Conservation (phyloP, 2,113 vertebrate species). For the Cyphomyrus discorhynchus region DNA sequence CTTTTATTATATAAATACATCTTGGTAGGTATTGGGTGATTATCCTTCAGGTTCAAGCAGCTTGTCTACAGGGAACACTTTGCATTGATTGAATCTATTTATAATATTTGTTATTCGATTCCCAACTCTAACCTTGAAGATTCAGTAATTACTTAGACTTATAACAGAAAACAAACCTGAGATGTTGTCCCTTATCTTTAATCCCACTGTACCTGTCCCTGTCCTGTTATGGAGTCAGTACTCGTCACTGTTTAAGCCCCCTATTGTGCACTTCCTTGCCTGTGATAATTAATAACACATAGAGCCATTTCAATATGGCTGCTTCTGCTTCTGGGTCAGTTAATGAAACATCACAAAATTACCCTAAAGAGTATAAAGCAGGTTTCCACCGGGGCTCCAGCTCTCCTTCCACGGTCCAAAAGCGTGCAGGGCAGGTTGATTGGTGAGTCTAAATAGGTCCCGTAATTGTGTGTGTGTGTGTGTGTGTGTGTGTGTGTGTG, state of each 20-base stretch:
- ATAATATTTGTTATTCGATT: neutral
- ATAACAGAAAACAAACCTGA: neutral
- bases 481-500: too few relatives aligned
- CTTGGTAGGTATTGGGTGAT: neutral
- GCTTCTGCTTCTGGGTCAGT: neutral
- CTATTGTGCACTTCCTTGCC: neutral
- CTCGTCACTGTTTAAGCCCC: neutral
- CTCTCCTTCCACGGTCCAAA: too few relatives aligned
- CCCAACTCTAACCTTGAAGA: constrained; percentile 12
- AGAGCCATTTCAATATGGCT: neutral
- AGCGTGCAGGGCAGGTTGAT: too few relatives aligned
- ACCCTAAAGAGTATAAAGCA: neutral
- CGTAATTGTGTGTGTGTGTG: too few relatives aligned
- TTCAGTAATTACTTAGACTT: neutral
- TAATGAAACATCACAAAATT: neutral
- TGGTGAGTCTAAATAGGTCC: too few relatives aligned
- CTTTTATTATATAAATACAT: neutral
- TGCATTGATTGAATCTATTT: constrained; percentile 23
- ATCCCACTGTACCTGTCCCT: neutral
- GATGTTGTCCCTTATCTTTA: neutral
- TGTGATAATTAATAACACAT: neutral
- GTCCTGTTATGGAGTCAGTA: neutral
- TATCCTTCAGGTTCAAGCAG: constrained; percentile 12
- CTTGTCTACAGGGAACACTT: neutral
- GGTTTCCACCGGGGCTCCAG: too few relatives aligned